Evolutionary conservation across 2,888 invertebrate genomes (phyloP).

Genomic region (Metopia argyrocephala): DNA sequence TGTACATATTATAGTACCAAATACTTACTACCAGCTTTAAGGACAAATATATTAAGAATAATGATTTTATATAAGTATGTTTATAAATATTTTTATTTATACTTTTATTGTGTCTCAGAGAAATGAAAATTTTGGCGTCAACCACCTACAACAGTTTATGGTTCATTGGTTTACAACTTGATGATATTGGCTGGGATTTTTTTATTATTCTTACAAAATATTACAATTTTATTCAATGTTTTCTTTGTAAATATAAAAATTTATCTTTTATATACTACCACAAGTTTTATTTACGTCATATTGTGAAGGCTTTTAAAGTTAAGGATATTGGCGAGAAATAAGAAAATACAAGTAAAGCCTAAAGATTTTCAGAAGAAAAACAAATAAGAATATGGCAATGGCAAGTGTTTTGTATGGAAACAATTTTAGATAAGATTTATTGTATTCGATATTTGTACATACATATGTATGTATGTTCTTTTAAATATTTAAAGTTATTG

Average conservation of each 20-base stretch:
- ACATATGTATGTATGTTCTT: too few species aligned
- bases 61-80: slow-evolving; percentile 30
- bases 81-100: not conserved
- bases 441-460: not conserved
- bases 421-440: not conserved
- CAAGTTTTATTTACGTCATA: not conserved
- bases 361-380: not conserved
- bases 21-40: too few species aligned
- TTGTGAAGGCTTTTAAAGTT: not conserved
- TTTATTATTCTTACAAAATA: not conserved
- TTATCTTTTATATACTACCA: not conserved
- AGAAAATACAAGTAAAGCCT: not conserved
- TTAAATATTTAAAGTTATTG: not conserved
- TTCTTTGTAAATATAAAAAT: not conserved
- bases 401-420: not conserved
- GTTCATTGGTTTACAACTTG: slow-evolving; percentile 51
- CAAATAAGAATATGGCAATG: not conserved
- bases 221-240: slow-evolving; percentile 4
- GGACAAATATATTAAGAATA: slow-evolving; percentile 35
- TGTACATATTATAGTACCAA: not conserved
- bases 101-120: slow-evolving; percentile 24
- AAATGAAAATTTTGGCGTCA: slow-evolving; percentile 53
- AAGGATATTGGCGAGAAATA: too few species aligned
- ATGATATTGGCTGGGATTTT: not conserved
- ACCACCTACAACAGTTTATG: slow-evolving; percentile 56